A percentile compares a stretch with the other conserved stretches of the same genome.
Evolutionary conservation across 2,888 invertebrate genomes (phyloP).

Genomic region (Candidula unifasciata): DNA sequence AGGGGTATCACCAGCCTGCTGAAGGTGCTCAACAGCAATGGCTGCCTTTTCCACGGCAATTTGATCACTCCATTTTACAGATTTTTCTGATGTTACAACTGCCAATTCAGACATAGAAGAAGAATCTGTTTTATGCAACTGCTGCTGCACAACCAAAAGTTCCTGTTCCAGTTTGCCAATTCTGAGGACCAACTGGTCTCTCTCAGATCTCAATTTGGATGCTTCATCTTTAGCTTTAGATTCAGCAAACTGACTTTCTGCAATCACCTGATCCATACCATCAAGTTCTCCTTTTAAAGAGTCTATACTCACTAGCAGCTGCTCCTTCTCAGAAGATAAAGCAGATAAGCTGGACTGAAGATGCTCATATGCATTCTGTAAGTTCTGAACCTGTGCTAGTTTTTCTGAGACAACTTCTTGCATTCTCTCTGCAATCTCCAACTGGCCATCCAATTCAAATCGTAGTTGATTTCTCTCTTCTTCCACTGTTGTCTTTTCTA

Average conservation of each 20-base stretch:
- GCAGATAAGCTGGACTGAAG: constrained; percentile 22
- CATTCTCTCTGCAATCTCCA: constrained; percentile 50
- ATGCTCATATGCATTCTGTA: constrained; percentile 47
- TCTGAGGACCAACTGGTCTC: constrained; percentile 43
- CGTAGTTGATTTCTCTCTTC: constrained; percentile 57
- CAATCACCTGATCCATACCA: constrained; percentile 54
- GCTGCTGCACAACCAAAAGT: background rate
- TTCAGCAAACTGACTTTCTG: constrained; percentile 54
- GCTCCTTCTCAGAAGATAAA: constrained; percentile 41
- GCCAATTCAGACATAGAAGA: background rate
- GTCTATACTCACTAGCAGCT: constrained; percentile 42
- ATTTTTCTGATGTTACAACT: background rate
- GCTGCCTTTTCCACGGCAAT: constrained; percentile 37
- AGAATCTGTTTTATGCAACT: background rate
- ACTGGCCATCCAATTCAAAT: constrained; percentile 46
- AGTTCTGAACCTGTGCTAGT: constrained; percentile 43
- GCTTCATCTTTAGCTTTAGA: constrained; percentile 46
- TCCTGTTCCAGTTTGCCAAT: constrained; percentile 35
- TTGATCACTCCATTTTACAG: constrained; percentile 42
- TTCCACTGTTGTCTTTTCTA: constrained; percentile 61
- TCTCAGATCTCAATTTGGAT: constrained; percentile 48
- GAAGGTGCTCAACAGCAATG: constrained; percentile 35
- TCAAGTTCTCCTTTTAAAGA: constrained; percentile 58
- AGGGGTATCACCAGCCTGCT: constrained; percentile 12
- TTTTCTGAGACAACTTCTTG: constrained; percentile 51